Evolutionary conservation across 2,888 invertebrate species (phyloP).

Genomic region (Heliconius cydno): DNA sequence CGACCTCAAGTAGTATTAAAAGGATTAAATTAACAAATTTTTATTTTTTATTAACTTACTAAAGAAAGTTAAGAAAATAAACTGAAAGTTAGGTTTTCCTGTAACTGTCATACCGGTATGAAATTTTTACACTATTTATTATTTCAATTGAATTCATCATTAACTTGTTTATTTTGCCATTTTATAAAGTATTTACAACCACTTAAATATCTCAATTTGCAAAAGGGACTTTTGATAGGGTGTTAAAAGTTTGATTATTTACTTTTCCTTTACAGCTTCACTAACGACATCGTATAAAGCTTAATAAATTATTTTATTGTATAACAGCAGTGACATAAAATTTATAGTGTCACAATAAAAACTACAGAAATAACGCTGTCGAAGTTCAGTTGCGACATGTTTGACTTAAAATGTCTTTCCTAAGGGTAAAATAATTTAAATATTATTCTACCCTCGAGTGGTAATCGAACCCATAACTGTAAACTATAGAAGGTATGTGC

Average conservation of each 20-base stretch:
- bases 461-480: too few species aligned
- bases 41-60: not conserved
- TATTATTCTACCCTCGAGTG: too few species aligned
- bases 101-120: not conserved
- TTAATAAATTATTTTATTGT: conserved; percentile 17
- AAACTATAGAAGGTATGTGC: too few species aligned
- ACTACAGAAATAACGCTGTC: conserved; percentile 3
- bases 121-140: not conserved
- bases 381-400: not conserved
- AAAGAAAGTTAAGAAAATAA: not conserved
- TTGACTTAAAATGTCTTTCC: not conserved
- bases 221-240: conserved; percentile 2
- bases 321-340: conserved; percentile 9
- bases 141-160: not conserved
- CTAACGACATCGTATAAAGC: conserved; percentile 21
- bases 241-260: conserved; percentile 20
- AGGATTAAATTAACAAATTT: too few species aligned
- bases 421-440: too few species aligned
- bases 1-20: too few species aligned
- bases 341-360: conserved; percentile 9
- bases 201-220: conserved; percentile 10
- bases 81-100: not conserved
- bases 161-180: not conserved
- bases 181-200: not conserved
- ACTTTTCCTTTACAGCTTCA: conserved; percentile 2